Conservation (phyloP, 2,113 vertebrate species). For the Donacobius atricapilla region DNA sequence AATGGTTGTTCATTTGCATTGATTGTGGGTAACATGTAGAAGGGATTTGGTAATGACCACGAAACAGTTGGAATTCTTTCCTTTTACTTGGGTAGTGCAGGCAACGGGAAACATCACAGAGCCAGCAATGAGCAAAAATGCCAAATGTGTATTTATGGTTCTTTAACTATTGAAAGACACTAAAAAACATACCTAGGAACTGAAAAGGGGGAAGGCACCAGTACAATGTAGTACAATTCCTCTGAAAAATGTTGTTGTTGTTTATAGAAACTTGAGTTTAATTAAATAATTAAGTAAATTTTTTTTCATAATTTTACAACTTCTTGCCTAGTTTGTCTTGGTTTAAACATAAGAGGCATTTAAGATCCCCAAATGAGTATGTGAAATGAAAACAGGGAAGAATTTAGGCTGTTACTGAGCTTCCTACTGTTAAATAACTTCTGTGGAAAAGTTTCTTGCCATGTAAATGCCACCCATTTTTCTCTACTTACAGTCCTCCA, state of each 20-base stretch:
- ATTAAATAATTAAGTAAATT: not conserved
- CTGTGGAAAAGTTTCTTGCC: not conserved
- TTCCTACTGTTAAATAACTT: not conserved
- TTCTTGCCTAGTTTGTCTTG: not conserved
- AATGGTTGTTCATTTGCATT: not conserved
- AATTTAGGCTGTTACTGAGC: not conserved
- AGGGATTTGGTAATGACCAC: not conserved
- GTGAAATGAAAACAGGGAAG: not conserved
- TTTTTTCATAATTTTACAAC: not conserved
- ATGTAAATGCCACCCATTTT: not conserved
- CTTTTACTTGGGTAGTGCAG: not conserved
- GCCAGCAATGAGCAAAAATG: fast-evolving
- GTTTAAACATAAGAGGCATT: not conserved
- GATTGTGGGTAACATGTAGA: not conserved
- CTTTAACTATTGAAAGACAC: not conserved
- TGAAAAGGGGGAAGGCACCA: not conserved
- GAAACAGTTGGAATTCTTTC: not conserved
- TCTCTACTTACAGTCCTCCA: not conserved
- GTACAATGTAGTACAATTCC: not conserved
- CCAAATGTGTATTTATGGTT: not conserved
- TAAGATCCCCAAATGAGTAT: not conserved
- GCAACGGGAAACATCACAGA: not conserved
- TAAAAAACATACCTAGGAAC: not conserved
- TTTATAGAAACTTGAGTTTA: not conserved
- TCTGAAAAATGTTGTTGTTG: not conserved